Base-by-base conservation (phyloP, 2,113 vertebrate species). In the Elephantulus edwardii region DNA sequence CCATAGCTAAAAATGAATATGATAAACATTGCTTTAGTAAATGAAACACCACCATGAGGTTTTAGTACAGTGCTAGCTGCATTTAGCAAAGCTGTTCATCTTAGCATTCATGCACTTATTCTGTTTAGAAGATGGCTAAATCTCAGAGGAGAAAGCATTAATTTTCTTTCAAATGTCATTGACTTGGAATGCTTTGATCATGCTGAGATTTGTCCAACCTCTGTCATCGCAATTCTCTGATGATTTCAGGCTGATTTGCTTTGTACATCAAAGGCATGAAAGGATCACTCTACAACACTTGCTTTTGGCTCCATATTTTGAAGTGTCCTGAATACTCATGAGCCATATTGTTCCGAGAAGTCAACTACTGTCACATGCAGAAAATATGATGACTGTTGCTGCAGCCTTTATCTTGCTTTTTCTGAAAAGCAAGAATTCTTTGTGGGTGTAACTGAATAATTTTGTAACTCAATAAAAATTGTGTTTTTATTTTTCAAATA, bases 231-330 rank as follows among this genome's bases (percentile, higher is more conserved):
- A 83, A 92, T 95, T 97, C 97, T 97, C 97, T 96, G 95, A 97
- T 97, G 97, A 97, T 95, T 98, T 98, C 96, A 89, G 96, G 70
- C 94, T 97, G 97, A 97, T 97, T 97, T 97, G 88, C 97, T 97
- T 98, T 98, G 94, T 97, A 97, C 96, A 97, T 98, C 98, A 98
- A 97, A 98, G 97, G 89, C 97, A 96, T 96, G 40, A 97, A 98
- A 97, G 95, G 96, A 96, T 96, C 96, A 95, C 94, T 97, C 94
- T 84, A 71, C 87, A 91, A 88, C 88, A 95, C 92, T 66, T 88
- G 90, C 88, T 96, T 97, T 96, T 93, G 95, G 95, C 92, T 95
- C 87, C 22, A 93, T 94, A 94, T 95, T 97, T 97, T 97, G 96
- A 98, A 97, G 96, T 96, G 94, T 96, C 60, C 91, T 94, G 96